A percentile compares a stretch with the other conserved stretches of the same genome.
Evolutionary conservation across 1,140 invertebrate genomes (phyloP).

Genomic region (Ceratoteleas bidentatus): DNA sequence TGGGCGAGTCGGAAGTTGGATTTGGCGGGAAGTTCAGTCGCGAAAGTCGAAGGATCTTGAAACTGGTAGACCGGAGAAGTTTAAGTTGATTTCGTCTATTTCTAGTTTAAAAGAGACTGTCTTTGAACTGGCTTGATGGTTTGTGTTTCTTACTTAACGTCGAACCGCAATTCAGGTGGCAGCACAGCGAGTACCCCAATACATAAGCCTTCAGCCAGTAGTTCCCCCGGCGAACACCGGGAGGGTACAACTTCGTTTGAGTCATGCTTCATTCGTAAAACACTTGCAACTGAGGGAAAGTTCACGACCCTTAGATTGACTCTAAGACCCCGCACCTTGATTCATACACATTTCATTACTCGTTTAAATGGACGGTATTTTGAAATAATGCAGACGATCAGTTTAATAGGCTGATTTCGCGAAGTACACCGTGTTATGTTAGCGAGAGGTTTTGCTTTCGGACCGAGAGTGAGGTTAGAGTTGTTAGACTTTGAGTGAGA

Average conservation of each 20-base stretch:
- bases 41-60: too few species aligned
- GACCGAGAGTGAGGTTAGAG: conserved; percentile 7
- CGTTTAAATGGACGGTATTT: conserved; percentile 65
- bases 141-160: too few species aligned
- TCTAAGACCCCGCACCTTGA: conserved; percentile 39
- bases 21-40: background rate
- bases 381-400: conserved; percentile 57
- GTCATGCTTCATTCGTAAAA: conserved; percentile 60
- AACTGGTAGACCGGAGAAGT: too few species aligned
- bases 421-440: conserved; percentile 58
- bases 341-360: conserved; percentile 57
- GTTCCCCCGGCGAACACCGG: conserved; percentile 40
- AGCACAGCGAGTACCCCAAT: conserved; percentile 47
- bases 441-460: conserved; percentile 17
- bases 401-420: conserved; percentile 66
- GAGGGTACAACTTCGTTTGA: conserved; percentile 43
- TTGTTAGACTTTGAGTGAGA: conserved; percentile 16
- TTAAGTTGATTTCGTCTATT: too few species aligned
- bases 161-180: conserved; percentile 24
- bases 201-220: conserved; percentile 49
- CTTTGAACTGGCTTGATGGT: too few species aligned
- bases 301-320: conserved; percentile 32
- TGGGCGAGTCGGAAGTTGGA: background rate
- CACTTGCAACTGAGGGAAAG: conserved; percentile 51
- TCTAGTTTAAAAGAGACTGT: too few species aligned